Evolutionary conservation across 2,888 invertebrate genomes (phyloP).

Genomic region (Formica aserva): DNA sequence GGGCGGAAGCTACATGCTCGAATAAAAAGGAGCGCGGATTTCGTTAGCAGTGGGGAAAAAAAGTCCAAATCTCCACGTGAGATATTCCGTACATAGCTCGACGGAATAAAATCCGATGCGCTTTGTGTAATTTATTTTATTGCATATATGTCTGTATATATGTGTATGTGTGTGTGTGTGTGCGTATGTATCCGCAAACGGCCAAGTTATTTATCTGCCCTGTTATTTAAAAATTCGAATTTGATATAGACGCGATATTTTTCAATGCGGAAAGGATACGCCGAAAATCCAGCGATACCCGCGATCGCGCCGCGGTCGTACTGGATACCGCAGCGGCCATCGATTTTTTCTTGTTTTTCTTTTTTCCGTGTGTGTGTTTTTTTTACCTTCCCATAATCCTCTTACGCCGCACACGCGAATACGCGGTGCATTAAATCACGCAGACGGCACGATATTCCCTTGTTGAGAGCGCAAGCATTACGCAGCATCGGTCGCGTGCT

Average conservation of each 20-base stretch:
- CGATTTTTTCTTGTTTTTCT: conserved; percentile 35
- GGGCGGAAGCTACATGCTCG: conserved; percentile 42
- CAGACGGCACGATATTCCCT: conserved; percentile 34
- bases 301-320: conserved; percentile 22
- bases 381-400: conserved; percentile 63
- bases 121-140: conserved; percentile 53
- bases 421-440: conserved; percentile 67
- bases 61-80: conserved; percentile 38
- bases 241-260: conserved; percentile 55
- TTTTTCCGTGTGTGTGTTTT: background rate
- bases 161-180: background rate
- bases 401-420: conserved; percentile 61
- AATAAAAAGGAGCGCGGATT: conserved; percentile 49
- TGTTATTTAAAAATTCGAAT: conserved; percentile 58
- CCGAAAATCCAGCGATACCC: conserved; percentile 56
- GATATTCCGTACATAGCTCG: conserved; percentile 44
- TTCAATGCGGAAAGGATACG: conserved; percentile 40
- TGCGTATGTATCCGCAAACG: background rate
- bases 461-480: conserved; percentile 50
- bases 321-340: conserved; percentile 41
- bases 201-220: conserved; percentile 47
- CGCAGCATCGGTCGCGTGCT: conserved; percentile 45
- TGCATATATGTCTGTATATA: background rate
- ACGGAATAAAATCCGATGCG: conserved; percentile 34
- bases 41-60: conserved; percentile 20